These are phyloP conservation scores for Hirtodrosophila cameraria DNA, from an alignment of 2,888 invertebrate genomes.

Conservation along the genomic window DNA sequence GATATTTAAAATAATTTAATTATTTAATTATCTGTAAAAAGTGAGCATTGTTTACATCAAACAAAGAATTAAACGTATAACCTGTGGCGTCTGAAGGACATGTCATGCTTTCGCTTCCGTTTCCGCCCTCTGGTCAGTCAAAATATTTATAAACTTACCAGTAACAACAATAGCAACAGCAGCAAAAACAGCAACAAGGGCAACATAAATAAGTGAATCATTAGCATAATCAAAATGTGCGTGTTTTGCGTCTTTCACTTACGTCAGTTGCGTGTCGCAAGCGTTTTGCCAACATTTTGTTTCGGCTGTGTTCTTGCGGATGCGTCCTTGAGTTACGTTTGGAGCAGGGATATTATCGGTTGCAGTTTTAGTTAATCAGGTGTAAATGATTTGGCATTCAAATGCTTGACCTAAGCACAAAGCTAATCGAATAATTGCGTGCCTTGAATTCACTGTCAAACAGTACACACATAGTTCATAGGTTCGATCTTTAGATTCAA, in stretches of 20 bases:
- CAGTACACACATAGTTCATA: neutral
- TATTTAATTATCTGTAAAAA: neutral
- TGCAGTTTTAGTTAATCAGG: constrained; percentile 59
- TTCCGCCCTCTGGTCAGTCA: constrained; percentile 39
- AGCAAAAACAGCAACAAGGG: neutral
- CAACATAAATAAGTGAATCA: constrained; percentile 45
- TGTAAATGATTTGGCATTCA: constrained; percentile 67
- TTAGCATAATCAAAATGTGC: constrained; percentile 76
- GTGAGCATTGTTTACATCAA: constrained; percentile 25
- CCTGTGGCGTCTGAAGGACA: constrained; percentile 27
- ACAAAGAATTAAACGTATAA: constrained; percentile 36
- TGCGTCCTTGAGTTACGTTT: constrained; percentile 5
- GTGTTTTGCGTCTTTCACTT: constrained; percentile 51
- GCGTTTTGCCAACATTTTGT: constrained; percentile 60
- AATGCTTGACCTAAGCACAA: constrained; percentile 27
- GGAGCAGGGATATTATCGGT: neutral
- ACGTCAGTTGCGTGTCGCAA: constrained; percentile 52
- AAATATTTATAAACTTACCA: constrained; percentile 60
- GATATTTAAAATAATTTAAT: neutral
- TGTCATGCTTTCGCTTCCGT: constrained; percentile 45
- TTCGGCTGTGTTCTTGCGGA: neutral
- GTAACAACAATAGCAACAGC: constrained; percentile 5
- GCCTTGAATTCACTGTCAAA: constrained; percentile 40
- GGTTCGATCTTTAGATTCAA: neutral
- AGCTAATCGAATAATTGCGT: constrained; percentile 45